phyloP scores from a whole-genome alignment of 2,113 vertebrate genomes.

The Acanthochromis polyacanthus region DNA sequence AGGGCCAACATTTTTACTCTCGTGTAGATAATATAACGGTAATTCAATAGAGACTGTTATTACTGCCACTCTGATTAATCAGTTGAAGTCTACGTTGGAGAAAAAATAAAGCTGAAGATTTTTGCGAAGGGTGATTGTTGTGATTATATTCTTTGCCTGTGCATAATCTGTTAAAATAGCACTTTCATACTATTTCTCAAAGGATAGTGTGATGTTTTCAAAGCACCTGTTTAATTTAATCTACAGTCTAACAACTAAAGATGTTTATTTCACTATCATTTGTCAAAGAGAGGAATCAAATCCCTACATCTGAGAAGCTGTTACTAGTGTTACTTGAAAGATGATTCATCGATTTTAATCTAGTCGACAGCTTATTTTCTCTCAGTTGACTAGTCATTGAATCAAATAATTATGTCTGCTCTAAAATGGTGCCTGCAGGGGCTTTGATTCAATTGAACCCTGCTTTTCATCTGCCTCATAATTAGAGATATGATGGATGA shows the following conservation, averaged over 20 bases:
- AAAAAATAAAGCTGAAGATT: background rate
- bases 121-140: background rate
- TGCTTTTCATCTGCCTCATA: too few species aligned
- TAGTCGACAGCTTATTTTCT: background rate
- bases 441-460: background rate
- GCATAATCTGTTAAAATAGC: background rate
- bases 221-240: too few species aligned
- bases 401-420: background rate
- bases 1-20: background rate
- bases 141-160: background rate
- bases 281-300: too few species aligned
- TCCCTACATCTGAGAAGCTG: too few species aligned
- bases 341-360: too few species aligned
- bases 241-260: too few species aligned
- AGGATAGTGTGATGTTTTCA: background rate
- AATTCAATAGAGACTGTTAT: background rate
- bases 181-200: background rate
- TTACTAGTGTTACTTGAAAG: too few species aligned
- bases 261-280: too few species aligned
- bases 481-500: too few species aligned
- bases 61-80: background rate
- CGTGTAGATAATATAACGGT: background rate
- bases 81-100: background rate
- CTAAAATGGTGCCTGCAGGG: background rate
- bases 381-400: background rate